Percentiles rank a stretch among this genome's conserved stretches.
Evolutionary conservation across 1,140 invertebrate species (phyloP).

Genomic region (Brachionus rubens): DNA sequence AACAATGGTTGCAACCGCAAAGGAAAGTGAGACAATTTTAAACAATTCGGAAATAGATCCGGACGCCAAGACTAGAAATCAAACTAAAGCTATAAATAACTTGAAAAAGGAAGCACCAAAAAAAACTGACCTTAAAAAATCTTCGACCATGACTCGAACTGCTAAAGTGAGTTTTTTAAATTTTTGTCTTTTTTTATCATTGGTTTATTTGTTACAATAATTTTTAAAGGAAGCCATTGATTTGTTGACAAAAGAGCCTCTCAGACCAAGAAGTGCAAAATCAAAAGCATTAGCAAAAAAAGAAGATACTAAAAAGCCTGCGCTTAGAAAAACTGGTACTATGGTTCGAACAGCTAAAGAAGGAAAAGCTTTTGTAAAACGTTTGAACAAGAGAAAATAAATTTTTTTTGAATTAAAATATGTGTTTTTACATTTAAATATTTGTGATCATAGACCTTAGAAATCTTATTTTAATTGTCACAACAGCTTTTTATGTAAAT

Average conservation of each 20-base stretch:
- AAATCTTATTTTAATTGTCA: no score
- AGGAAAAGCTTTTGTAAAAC: no score
- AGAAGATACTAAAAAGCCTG: not conserved
- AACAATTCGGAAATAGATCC: conserved; percentile 28
- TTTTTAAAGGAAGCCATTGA: conserved; percentile 5
- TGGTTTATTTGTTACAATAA: no score
- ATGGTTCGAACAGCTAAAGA: conserved; percentile 24
- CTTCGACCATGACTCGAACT: conserved; percentile 14
- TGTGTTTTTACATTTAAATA: no score
- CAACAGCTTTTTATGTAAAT: no score
- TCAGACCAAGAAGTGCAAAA: conserved; percentile 4
- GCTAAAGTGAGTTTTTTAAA: not conserved
- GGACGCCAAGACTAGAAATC: conserved; percentile 36
- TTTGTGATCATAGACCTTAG: no score
- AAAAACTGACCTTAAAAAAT: not conserved
- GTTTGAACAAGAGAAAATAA: no score
- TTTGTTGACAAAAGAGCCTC: not conserved
- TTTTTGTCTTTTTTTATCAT: no score
- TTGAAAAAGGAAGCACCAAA: no score
- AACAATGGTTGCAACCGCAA: conserved; percentile 37
- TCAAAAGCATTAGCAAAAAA: not conserved
- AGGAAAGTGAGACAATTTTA: conserved; percentile 33
- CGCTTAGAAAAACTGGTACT: conserved; percentile 1
- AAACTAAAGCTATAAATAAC: conserved; percentile 23
- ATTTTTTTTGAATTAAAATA: no score